Evolutionary conservation across 2,888 invertebrate species (phyloP), one percentile per base, ranked within the genome.

Genomic region (Sminthurinus aureus): DNA sequence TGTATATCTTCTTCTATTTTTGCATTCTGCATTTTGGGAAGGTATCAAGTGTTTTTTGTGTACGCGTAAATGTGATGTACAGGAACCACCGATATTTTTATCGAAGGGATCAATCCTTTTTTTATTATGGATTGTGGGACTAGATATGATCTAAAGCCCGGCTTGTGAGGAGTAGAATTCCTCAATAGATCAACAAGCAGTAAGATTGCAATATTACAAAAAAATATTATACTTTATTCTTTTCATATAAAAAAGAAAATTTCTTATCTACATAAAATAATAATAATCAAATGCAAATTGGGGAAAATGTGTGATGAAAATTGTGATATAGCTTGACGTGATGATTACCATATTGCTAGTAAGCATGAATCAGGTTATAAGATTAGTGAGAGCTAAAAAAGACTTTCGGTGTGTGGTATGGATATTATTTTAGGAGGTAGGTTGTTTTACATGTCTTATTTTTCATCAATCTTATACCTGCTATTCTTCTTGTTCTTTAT

Each of bases 251-350:
- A 64, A n/a, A 67, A 67, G n/a, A 67, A 64, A 64, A 64, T 64
- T 0, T 64, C n/a, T n/a, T 20, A 20, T 67, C n/a, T 67, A n/a
- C n/a, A 8, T n/a, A 67, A 11, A 67, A n/a, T 20, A n/a, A 67
- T 67, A n/a, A 22, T 71, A 18, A n/a, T 69, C 20, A 24, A 6
- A 71, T 71, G 58, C 58, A 58, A 58, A 58, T 58, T 11, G 71
- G 71, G 71, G 71, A 24, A 71, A 71, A 71, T 71, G 71, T 71
- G 71, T 71, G 71, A 71, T 71, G 71, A 71, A 3, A 9, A 26
- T 24, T 13, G 20, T 24, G 71, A 71, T 24, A 71, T 26, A 24
- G 24, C 13, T 22, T 71, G 71, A 71, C 71, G 71, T 71, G 71
- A 71, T 71, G 71, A 71, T 71, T 67, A 2, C 11, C n/a, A 64